phyloP scores from a whole-genome alignment of 2,888 invertebrate species.

The Drosophila vallismaia region DNA sequence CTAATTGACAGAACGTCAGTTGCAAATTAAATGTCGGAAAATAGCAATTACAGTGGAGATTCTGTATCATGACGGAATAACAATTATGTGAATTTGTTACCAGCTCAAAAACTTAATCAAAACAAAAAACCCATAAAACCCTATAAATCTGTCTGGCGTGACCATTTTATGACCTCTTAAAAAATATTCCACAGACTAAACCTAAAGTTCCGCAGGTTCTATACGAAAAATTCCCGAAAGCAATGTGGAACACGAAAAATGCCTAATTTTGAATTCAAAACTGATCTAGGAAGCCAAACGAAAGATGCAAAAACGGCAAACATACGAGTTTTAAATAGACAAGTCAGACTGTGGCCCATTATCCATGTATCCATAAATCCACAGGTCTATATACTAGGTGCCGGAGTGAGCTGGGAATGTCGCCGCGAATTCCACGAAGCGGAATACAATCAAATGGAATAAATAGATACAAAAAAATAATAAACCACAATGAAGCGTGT shows the following conservation, averaged over 20 bases:
- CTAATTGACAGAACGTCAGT: conserved; percentile 72
- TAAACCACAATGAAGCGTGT: conserved; percentile 70
- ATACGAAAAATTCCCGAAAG: conserved; percentile 3
- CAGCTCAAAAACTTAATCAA: neutral
- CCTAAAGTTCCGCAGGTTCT: conserved; percentile 2
- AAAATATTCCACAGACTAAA: conserved; percentile 8
- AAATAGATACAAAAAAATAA: conserved; percentile 36
- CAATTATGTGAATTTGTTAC: neutral
- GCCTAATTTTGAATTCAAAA: conserved; percentile 33
- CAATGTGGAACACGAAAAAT: conserved; percentile 21
- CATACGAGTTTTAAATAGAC: conserved; percentile 21
- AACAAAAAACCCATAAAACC: neutral
- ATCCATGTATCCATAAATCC: conserved; percentile 31
- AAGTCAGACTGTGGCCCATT: conserved; percentile 47
- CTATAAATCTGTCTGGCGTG: neutral
- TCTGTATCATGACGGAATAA: neutral
- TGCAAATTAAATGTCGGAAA: conserved; percentile 58
- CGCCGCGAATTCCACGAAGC: conserved; percentile 68
- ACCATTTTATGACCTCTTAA: neutral
- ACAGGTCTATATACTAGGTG: conserved; percentile 22
- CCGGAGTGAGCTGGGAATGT: conserved; percentile 69
- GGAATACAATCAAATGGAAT: conserved; percentile 35
- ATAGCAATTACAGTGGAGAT: conserved; percentile 43
- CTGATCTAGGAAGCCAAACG: conserved; percentile 1
- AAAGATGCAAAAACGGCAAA: conserved; percentile 5